Conservation (phyloP, 2,113 vertebrate species). For the Hippocampus comes region DNA sequence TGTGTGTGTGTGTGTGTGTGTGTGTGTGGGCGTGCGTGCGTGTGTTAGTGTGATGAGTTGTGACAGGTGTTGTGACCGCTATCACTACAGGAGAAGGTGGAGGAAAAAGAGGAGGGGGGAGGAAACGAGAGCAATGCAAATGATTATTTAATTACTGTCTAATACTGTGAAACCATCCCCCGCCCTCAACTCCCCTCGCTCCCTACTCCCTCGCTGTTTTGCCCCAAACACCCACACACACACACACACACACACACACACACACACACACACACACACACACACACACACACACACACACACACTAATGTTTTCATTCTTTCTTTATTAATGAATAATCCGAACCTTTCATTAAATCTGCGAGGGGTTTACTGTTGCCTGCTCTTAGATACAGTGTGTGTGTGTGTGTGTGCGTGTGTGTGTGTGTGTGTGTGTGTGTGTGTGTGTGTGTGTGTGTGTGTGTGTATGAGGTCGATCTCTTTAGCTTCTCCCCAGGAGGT, state of each 20-base stretch:
- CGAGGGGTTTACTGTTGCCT: conserved; percentile 51
- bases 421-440: conserved; percentile 26
- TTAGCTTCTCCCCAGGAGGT: conserved; percentile 38
- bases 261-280: conserved; percentile 18
- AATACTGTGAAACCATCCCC: conserved; percentile 43
- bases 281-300: conserved; percentile 10
- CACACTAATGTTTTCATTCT: conserved; percentile 61
- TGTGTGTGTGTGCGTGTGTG: conserved; percentile 11
- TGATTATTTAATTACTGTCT: conserved; percentile 72
- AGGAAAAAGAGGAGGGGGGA: conserved; percentile 51
- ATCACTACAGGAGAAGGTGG: conserved; percentile 83
- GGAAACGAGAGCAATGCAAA: conserved; percentile 64
- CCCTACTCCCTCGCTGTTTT: conserved; percentile 23
- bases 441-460: conserved; percentile 14
- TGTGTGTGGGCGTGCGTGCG: conserved; percentile 36
- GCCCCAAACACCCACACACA: conserved; percentile 16
- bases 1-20: conserved; percentile 51
- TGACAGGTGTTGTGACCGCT: conserved; percentile 91
- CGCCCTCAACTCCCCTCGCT: not conserved
- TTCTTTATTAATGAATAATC: conserved; percentile 77
- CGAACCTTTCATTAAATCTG: conserved; percentile 66
- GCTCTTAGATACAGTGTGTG: conserved; percentile 41
- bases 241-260: not conserved
- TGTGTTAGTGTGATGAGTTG: conserved; percentile 78
- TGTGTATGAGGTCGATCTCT: conserved; percentile 5